A percentile compares a stretch with the other conserved stretches of the same genome.
Conservation (phyloP, 2,797 vertebrate genomes). For the Sternotherus odoratus region DNA sequence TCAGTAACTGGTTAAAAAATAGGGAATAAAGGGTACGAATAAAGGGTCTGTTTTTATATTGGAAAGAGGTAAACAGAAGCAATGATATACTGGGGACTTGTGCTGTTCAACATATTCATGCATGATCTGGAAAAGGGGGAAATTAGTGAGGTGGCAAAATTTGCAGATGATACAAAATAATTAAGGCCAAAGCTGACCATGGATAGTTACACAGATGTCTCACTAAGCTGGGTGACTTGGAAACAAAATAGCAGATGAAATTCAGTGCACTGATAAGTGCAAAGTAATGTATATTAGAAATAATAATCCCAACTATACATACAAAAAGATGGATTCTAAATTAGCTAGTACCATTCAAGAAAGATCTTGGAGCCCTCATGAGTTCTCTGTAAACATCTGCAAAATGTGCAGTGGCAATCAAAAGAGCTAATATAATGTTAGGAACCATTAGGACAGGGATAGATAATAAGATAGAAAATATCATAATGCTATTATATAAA, state of each 20-base stretch:
- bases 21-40: too few species aligned
- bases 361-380: not conserved
- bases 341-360: not conserved
- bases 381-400: not conserved
- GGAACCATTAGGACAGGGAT: not conserved
- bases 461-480: not conserved
- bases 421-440: not conserved
- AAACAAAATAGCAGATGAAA: not conserved
- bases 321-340: not conserved
- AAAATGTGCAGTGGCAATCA: not conserved
- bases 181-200: not conserved
- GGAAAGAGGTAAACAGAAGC: too few species aligned
- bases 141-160: too few species aligned
- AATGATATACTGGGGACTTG: too few species aligned
- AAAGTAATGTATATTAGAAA: not conserved
- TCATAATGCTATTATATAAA: not conserved
- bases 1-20: not conserved
- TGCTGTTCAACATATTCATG: too few species aligned
- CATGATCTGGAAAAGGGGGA: too few species aligned
- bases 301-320: not conserved
- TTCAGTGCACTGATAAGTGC: not conserved
- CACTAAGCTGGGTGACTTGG: not conserved
- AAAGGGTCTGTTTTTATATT: too few species aligned
- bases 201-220: not conserved
- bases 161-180: too few species aligned